Base-by-base conservation (phyloP, 2,797 vertebrate species). In the Pangasius macronema region DNA sequence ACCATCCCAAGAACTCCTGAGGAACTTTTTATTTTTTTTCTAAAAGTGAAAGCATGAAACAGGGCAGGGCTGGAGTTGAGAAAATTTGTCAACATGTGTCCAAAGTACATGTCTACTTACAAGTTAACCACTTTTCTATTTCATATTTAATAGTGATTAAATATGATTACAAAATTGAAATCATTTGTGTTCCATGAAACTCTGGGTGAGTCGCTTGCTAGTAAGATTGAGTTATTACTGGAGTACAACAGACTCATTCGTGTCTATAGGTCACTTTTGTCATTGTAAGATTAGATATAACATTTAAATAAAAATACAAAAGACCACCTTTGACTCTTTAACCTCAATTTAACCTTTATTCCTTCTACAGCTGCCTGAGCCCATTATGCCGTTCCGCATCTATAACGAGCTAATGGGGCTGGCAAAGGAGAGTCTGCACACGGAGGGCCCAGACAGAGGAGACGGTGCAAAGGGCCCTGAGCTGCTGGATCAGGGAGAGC, bases 321-420 rank as follows among this genome's bases (percentile, higher is more conserved):
- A 16, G 27, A 51, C 72, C 13, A 30, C 72, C 13, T n/a, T 13
- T 27, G 2, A 76, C 18, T 42, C 39, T n/a, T 30, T 63, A 61
- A 76, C 20, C 16, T 65, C 39, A 20, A 3, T n/a, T n/a, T n/a
- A n/a, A n/a, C n/a, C 9, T 59, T 39, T 39, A 10, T 73, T 4
- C 13, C 57, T 3, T 10, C 27, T 70, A 1, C 94, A 99, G 99
- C 95, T 99, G 39, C 99, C 98, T 0, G 98, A 99, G 92, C 99
- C 99, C 1, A 94, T 99, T 53, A 95, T 99, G 95, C 97, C 95
- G 0, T 99, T 99, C 94, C 95, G 94, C 20, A 86, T 98, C 61
- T 99, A 99, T 94, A 97, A 99, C 14, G 93, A 92, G 61, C 95
- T 99, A 33, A 97, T 99, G 97, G 98, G 98, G 2, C 91, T 98